Conservation (phyloP, 1,140 invertebrate species). For the Coelopa frigida region DNA sequence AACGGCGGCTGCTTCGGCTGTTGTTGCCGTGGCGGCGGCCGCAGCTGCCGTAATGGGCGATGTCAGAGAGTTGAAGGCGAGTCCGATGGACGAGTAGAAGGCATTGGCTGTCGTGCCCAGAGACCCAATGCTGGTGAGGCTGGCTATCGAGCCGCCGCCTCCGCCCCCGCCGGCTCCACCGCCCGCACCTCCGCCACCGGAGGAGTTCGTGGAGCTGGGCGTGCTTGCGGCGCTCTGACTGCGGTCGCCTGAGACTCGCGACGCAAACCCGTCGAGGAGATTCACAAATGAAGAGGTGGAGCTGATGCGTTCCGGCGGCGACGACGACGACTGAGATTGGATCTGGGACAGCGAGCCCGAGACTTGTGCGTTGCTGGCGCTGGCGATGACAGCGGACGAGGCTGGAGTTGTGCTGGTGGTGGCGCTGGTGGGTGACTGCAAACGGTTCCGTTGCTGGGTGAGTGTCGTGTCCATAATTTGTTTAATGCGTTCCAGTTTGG, state of each 20-base stretch:
- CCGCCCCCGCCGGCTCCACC: slow-evolving; percentile 13
- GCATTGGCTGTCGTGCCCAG: slow-evolving; percentile 40
- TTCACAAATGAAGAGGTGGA: slow-evolving; percentile 35
- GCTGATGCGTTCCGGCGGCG: slow-evolving; percentile 24
- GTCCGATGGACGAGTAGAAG: slow-evolving; percentile 39
- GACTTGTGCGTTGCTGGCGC: slow-evolving; percentile 4
- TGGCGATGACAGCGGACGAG: slow-evolving; percentile 16
- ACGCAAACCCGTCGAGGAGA: slow-evolving; percentile 35
- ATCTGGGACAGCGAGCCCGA: neutral
- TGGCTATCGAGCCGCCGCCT: slow-evolving; percentile 29
- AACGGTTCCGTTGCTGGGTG: slow-evolving; percentile 18
- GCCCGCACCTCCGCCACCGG: slow-evolving; percentile 10
- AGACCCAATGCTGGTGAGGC: slow-evolving; percentile 35
- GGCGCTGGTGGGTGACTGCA: slow-evolving; percentile 14
- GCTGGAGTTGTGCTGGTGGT: slow-evolving; percentile 5
- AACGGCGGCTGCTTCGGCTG: slow-evolving; percentile 34
- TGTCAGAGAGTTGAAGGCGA: slow-evolving; percentile 38
- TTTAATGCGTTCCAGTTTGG: neutral
- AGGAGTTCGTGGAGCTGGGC: slow-evolving; percentile 29
- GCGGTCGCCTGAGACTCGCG: slow-evolving; percentile 26
- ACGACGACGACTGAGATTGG: slow-evolving; percentile 3
- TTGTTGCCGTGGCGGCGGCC: slow-evolving; percentile 35
- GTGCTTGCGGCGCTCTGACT: slow-evolving; percentile 32
- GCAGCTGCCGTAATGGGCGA: slow-evolving; percentile 37
- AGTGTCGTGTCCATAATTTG: slow-evolving; percentile 17